These are phyloP conservation scores for Diploptera punctata DNA, from an alignment of 2,888 invertebrate species.

Conservation along the genomic window DNA sequence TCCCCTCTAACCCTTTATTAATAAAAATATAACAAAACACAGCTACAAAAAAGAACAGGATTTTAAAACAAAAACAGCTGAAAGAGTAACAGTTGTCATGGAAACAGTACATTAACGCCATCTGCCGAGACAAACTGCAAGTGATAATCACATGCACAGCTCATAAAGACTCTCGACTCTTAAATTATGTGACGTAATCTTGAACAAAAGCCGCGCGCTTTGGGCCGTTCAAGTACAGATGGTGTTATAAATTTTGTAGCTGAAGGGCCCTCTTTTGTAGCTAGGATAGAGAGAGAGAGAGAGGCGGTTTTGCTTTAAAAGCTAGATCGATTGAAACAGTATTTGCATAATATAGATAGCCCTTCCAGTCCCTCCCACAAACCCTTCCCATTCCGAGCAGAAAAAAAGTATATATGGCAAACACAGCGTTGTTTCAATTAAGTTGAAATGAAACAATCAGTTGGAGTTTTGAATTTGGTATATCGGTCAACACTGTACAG, in stretches of 20 bases:
- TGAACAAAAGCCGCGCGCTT: conserved; percentile 1
- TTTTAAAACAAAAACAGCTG: background rate
- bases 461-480: conserved; percentile 5
- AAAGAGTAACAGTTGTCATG: background rate
- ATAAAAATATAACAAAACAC: background rate
- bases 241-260: background rate
- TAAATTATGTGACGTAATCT: conserved; percentile 16
- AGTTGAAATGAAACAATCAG: conserved; percentile 19
- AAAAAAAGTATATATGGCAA: background rate
- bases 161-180: conserved; percentile 13
- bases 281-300: too few species aligned
- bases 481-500: background rate
- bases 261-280: background rate
- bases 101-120: conserved; percentile 2
- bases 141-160: background rate
- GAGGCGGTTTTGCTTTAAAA: background rate
- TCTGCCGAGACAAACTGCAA: background rate
- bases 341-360: conserved; percentile 19
- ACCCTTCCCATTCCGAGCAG: background rate
- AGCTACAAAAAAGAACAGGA: too few species aligned
- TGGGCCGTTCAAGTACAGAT: background rate
- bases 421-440: conserved; percentile 6
- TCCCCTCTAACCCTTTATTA: background rate
- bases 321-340: background rate
- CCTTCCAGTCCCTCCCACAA: background rate